Evolutionary conservation across 2,797 vertebrate genomes (phyloP).

Genomic region (Gobionotothen gibberifrons): DNA sequence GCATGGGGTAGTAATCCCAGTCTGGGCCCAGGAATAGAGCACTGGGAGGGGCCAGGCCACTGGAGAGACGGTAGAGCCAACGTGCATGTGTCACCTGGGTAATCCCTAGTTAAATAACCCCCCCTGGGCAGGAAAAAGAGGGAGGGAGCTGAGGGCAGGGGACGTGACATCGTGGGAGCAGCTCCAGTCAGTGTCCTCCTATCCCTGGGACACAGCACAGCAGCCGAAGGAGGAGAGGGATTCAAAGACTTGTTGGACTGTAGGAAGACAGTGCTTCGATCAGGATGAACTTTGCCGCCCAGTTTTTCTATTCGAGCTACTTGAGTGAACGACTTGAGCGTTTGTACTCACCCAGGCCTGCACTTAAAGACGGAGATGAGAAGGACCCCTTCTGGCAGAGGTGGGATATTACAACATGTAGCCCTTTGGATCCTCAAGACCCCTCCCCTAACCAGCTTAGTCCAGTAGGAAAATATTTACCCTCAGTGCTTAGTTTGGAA

Average conservation of each 20-base stretch:
- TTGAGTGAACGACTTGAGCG: conserved; percentile 80
- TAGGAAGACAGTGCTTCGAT: conserved; percentile 29
- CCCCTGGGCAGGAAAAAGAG: conserved; percentile 36
- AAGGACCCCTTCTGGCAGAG: conserved; percentile 96
- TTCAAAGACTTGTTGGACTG: conserved; percentile 46
- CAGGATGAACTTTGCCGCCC: conserved; percentile 94
- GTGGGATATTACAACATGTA: conserved; percentile 83
- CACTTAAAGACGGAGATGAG: conserved; percentile 84
- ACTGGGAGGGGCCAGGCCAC: conserved; percentile 65
- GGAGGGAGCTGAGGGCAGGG: conserved; percentile 48
- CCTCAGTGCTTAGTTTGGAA: conserved; percentile 4
- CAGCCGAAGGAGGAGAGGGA: conserved; percentile 42
- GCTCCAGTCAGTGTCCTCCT: conserved; percentile 54
- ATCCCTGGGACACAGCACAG: conserved; percentile 50
- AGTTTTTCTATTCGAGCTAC: conserved; percentile 89
- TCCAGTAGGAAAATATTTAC: conserved; percentile 36
- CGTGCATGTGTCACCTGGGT: conserved; percentile 68
- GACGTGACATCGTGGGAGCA: conserved; percentile 56
- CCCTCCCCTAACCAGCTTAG: conserved; percentile 37
- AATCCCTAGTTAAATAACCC: conserved; percentile 83
- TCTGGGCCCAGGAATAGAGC: conserved; percentile 88
- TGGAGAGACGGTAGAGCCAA: conserved; percentile 61
- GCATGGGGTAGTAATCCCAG: conserved; percentile 82
- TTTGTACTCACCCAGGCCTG: conserved; percentile 73
- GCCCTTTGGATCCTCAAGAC: conserved; percentile 54